Percentiles rank a stretch among this genome's conserved stretches.
Evolutionary conservation across 1,140 invertebrate species (phyloP).

Genomic region (Drosophila sucinea): DNA sequence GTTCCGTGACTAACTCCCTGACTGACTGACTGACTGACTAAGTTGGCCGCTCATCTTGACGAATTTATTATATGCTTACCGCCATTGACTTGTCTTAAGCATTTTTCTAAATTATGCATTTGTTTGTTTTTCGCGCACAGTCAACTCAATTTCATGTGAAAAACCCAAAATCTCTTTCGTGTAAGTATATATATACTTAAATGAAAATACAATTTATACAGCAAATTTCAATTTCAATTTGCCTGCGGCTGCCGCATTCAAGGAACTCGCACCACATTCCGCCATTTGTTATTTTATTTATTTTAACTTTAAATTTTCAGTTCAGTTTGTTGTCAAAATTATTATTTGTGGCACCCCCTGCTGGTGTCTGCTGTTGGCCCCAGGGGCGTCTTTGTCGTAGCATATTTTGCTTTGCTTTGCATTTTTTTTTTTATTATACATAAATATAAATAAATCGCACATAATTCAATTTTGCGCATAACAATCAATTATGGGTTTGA

Average conservation of each 20-base stretch:
- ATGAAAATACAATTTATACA: constrained; percentile 30
- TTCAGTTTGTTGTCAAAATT: constrained; percentile 32
- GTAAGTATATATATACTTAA: neutral
- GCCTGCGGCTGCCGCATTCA: constrained; percentile 18
- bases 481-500: constrained; percentile 49
- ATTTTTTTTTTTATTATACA: neutral
- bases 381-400: constrained; percentile 2
- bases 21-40: constrained; percentile 34
- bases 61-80: constrained; percentile 71
- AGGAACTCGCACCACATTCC: constrained; percentile 34
- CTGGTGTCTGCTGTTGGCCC: constrained; percentile 15
- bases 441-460: constrained; percentile 26
- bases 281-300: constrained; percentile 32
- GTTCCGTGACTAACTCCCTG: constrained; percentile 56
- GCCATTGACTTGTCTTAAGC: constrained; percentile 37
- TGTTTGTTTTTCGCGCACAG: constrained; percentile 60
- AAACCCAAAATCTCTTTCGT: constrained; percentile 24
- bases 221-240: constrained; percentile 65
- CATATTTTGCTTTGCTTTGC: constrained; percentile 13
- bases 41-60: constrained; percentile 46
- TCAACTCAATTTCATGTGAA: constrained; percentile 28
- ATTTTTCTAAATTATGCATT: constrained; percentile 52
- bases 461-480: constrained; percentile 39
- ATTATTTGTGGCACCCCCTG: constrained; percentile 30
- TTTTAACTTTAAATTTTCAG: constrained; percentile 28